A percentile compares a stretch with the other conserved stretches of the same genome.
phyloP scores from a whole-genome alignment of 2,797 vertebrate genomes.

The Neopelma chrysocephalum region DNA sequence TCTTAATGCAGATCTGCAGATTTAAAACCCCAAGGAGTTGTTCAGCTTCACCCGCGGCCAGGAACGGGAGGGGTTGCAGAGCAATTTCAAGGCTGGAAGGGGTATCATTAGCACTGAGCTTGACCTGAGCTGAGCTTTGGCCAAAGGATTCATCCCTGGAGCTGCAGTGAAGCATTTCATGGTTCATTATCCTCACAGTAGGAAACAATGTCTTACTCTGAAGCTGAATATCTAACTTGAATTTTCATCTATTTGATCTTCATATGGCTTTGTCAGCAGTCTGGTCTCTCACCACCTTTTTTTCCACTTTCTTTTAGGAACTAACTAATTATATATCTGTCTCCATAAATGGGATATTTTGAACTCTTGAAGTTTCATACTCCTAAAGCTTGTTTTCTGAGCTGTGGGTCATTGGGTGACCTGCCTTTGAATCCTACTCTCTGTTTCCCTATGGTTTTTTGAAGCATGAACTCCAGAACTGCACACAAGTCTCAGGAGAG shows the following conservation, averaged over 20 bases:
- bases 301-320: not conserved
- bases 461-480: not conserved
- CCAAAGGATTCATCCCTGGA: slow-evolving; percentile 11
- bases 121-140: slow-evolving; percentile 52
- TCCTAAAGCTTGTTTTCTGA: not conserved
- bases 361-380: not conserved
- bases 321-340: not conserved
- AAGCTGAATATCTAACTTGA: not conserved
- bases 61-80: not conserved
- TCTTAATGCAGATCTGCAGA: not conserved
- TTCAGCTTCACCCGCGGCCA: not conserved
- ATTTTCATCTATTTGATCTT: slow-evolving; percentile 31
- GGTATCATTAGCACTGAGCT: slow-evolving; percentile 13
- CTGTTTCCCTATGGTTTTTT: not conserved
- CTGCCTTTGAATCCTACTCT: not conserved
- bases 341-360: not conserved
- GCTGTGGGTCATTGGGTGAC: not conserved
- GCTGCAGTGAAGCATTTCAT: slow-evolving; percentile 24
- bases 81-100: not conserved
- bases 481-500: not conserved
- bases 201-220: slow-evolving; percentile 13
- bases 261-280: not conserved
- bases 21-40: not conserved
- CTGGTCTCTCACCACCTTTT: not conserved
- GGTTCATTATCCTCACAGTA: slow-evolving; percentile 43